Evolutionary conservation across 2,888 invertebrate genomes (phyloP), one percentile per base, ranked within the genome.

Genomic region (Netelia virgata): DNA sequence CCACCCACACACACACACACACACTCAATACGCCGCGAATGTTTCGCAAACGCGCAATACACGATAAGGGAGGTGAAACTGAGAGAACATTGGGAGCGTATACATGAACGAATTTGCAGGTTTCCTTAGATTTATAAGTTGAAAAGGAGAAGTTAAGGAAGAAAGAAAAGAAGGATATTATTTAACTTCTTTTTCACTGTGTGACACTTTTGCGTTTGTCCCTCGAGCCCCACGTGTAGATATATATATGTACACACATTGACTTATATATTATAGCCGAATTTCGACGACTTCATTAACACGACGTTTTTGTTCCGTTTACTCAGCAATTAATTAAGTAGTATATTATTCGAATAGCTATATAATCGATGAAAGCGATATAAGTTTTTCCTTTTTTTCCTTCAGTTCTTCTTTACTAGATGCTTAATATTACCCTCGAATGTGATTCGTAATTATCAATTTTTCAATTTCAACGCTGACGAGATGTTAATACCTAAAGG

Each of bases 101-200:
- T 82, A 73, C 50, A 74, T 76, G 70, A 75, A 80, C 72, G 83
- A 83, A 83, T 64, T 77, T 66, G 79, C 79, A 75, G 83, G 83
- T 83, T 83, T 74, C 79, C 70, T 70, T 83, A 83, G 77, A n/a
- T 18, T 18, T 43, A 36, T 74, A 83, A 78, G 55, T 47, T 55
- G n/a, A 20, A 69, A 68, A 74, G 16, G 53, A 55, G 3, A 59
- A 55, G 3, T 11, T 16, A 57, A 28, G 59, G 47, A 47, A 55
- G 63, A 61, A 70, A 66, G 50, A 57, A 70, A n/a, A n/a, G n/a
- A n/a, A n/a, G n/a, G 20, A 74, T 63, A 28, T 68, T 10, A 72
- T 77, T 55, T 53, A 9, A 28, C 69, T 79, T 70, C 41, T 70
- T 28, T 55, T 55, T 63, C 41, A 18, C 50, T 63, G 78, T 70